Base-by-base conservation (phyloP, 2,888 invertebrate genomes). In the Pyrochroa serraticornis region DNA sequence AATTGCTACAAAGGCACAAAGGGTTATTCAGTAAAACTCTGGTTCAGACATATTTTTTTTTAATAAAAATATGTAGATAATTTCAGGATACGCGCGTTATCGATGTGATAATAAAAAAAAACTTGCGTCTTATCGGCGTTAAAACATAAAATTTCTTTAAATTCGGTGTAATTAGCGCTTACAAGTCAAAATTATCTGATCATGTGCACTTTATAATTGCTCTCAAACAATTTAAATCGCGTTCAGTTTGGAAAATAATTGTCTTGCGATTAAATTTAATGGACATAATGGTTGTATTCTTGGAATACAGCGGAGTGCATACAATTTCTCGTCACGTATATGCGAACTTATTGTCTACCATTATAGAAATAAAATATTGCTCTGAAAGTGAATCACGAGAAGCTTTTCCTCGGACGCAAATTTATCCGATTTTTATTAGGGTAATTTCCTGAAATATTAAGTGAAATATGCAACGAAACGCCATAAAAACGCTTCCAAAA, bases 301-400 rank as follows among this genome's bases (percentile, higher is more conserved):
- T 34, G 56, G 56, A 56, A 58, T 51, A 58, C 51, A 44, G 22
- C 43, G 42, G 47, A 52, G 37, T 51, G 57, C 51, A 58, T 58
- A 42, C 45, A 58, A 58, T 58, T 58, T 55, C 48, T 31, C 30
- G 48, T 48, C 48, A 48, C 48, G 48, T 45, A 51, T 52, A 44
- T 46, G 51, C 47, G 36, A n/a, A 47, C 47, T 47, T 38, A 35
- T 54, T 22, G 31, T 52, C 37, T 55, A 14, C 14, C 33, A 45
- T 30, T 42, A 31, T 30, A 46, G 30, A 39, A 39, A 37, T 22
- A 37, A 52, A 43, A 44, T 33, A 30, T 38, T 48, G 39, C 14
- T 47, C 37, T 9, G 7, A 38, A 53, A 34, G 31, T 35, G 38
- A 45, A 38, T 32, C 34, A 39, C 33, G 42, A 42, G 36, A 41